Evolutionary conservation across 2,113 vertebrate species (phyloP), one percentile per base, ranked within the genome.

Genomic region (Scortum barcoo): DNA sequence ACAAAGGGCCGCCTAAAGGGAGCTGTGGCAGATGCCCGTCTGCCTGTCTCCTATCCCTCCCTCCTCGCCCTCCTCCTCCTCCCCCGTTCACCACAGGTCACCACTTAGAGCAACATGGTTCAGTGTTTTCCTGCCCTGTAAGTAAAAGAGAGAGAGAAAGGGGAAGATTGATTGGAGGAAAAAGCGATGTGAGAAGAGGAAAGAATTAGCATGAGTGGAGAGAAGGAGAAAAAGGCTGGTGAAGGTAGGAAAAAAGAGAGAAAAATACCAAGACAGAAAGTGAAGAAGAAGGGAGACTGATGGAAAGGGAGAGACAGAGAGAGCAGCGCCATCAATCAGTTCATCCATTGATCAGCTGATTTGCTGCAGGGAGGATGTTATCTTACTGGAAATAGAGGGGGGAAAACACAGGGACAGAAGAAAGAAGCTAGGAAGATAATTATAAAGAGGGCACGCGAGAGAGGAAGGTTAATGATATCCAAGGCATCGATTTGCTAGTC

Each of bases 31-130:
- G 82, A 83, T 71, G 86, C 54, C 78, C 4, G 63, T 66, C 83
- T 54, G 65, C 60, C 81, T 48, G 30, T 72, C 77, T 22, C 57
- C 78, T 54, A 72, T 68, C 68, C 62, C 65, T n/a, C 57, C 76
- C 67, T 81, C 63, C 81, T 86, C 82, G 85, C 86, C 86, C 80
- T 86, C 76, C 28, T 87, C 89, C 88, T 86, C 86, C 86, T 85
- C 87, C 84, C 83, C 82, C 12, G 81, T 70, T 90, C 84, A 83
- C 76, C 72, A 83, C 89, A 86, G 91, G 86, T 87, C 75, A 81
- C 79, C 72, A 84, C 88, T 91, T 80, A 94, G 68, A 91, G 87
- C 85, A 86, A 88, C 93, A 93, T 93, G 92, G 80, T 85, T 88
- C 48, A 50, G 77, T n/a, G 76, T 81, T 81, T 82, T 86, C 80